Evolutionary conservation across 2,888 invertebrate genomes (phyloP), one percentile per base, ranked within the genome.

Genomic region (Sthenelais limicola): DNA sequence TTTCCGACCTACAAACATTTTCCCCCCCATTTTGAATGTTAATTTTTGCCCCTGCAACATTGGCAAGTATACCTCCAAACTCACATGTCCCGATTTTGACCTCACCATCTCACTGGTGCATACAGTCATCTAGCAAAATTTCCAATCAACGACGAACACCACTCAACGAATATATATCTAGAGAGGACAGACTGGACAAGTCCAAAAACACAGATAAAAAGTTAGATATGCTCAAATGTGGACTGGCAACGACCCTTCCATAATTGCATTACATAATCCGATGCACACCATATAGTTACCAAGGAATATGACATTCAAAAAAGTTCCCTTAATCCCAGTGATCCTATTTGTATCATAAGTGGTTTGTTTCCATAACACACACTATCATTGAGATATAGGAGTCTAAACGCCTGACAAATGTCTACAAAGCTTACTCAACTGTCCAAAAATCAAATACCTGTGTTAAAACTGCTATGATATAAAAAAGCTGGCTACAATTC

Each of bases 321-420:
- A 62, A 56, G 43, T 26, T 1, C 62, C 56, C 56, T n/a, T 56
- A 62, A 62, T 62, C 35, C 62, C 62, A 38, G 26, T 43, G 43
- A 62, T 38, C 38, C 35, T 62, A 62, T 62, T 62, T n/a, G n/a
- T n/a, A n/a, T n/a, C n/a, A n/a, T n/a, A n/a, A n/a, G n/a, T n/a
- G n/a, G n/a, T n/a, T n/a, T n/a, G n/a, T n/a, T n/a, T n/a, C n/a
- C 62, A 62, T 38, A 62, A 62, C 62, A 21, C 62, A 62, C 62
- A 62, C 38, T 26, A 38, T 38, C 33, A 56, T n/a, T 62, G 62
- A 62, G 62, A 62, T 62, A 62, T 62, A 62, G 62, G 43, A 62
- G 38, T 56, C 56, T 62, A 62, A 24, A 62, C 62, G 24, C 9
- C 18, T 38, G n/a, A 21, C 15, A 52, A 24, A 26, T 38, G 5